phyloP scores from a whole-genome alignment of 2,113 vertebrate species.

The Rhinolophus sinicus region DNA sequence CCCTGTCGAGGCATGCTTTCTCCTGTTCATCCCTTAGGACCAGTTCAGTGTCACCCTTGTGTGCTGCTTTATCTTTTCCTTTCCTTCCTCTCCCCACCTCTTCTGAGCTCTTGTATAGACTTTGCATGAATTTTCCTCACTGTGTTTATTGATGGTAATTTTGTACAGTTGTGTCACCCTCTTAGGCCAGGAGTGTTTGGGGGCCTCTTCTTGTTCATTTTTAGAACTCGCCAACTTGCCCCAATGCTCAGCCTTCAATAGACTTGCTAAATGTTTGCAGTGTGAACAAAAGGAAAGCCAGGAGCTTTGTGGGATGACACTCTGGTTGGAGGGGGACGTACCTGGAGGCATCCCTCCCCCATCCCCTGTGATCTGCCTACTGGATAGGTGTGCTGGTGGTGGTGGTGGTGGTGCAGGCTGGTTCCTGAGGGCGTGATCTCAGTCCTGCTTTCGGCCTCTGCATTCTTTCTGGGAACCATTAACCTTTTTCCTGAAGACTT shows the following conservation, averaged over 20 bases:
- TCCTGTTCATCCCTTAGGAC: not conserved
- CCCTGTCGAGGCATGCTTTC: not conserved
- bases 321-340: not conserved
- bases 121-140: not conserved
- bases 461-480: not conserved
- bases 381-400: not conserved
- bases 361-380: not conserved
- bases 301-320: not conserved
- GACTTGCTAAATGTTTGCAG: not conserved
- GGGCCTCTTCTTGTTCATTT: not conserved
- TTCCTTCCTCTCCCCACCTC: fast-evolving
- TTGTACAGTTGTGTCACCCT: not conserved
- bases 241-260: not conserved
- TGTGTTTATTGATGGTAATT: not conserved
- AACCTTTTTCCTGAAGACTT: not conserved
- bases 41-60: not conserved
- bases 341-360: not conserved
- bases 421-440: not conserved
- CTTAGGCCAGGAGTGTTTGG: not conserved
- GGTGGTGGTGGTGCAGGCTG: not conserved
- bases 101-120: not conserved
- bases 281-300: not conserved
- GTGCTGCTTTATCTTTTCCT: not conserved
- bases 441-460: not conserved
- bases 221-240: not conserved